Base-by-base conservation (phyloP, 53 echinoderm and acorn worm species). In the Temnopleurus reevesii region DNA sequence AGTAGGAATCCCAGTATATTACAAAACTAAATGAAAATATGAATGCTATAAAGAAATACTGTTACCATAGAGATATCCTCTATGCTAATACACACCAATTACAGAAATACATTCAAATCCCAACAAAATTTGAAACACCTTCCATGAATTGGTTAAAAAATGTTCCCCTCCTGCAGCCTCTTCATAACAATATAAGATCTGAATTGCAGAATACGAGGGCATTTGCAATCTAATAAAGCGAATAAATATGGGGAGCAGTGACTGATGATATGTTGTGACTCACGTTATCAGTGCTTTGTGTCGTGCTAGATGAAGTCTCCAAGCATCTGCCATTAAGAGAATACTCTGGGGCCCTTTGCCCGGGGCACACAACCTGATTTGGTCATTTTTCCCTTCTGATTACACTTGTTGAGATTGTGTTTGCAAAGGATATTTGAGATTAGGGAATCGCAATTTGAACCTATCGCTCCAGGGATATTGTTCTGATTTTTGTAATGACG, bases 251-350 rank as follows among this genome's bases (percentile, higher is more conserved):
- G 12, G 4, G 49, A 43, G 27, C 85, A 85, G 36, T 85, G 85
- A 60, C 60, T 38, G 85, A 85, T 60, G 85, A 85, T 85, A 23
- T 43, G 27, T 41, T 24, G 85, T 85, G 85, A 85, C 59, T 85
- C 85, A 85, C 46, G 30, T 1, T 59, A 60, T 60, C 36, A 38
- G 28, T 8, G 38, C 79, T 49, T 79, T 79, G 49, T 49, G 79
- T 49, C 46, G 13, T 1, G 79, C 46, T 28, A 79, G 49, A 79
- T 79, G 79, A 79, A 79, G 46, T 47, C 27, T 27, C 79, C 47
- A 3, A 79, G 49, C 46, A 47, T 79, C 28, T 49, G 79, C 79
- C 79, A 28, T 79, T 12, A 79, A 15, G 28, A n/a, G 28, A 49
- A 79, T 47, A 26, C 79, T 79, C 79, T 27, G 47, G 79, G 49